These are phyloP conservation scores for Cyphomyrmex costatus DNA, from an alignment of 1,140 invertebrate species.

Conservation along the genomic window DNA sequence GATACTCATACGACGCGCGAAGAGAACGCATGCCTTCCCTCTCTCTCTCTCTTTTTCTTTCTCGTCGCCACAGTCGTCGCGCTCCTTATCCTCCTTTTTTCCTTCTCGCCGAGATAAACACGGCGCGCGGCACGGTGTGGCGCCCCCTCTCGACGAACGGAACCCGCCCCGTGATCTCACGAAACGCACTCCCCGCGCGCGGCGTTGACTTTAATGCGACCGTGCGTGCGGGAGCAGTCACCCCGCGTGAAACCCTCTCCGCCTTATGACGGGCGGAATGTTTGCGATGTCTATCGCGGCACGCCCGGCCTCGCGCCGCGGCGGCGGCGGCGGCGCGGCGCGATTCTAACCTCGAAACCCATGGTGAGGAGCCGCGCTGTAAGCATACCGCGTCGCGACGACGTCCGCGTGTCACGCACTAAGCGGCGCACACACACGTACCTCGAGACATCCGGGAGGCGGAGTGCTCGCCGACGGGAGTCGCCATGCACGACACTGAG, in stretches of 20 bases:
- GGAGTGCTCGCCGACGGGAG: slow-evolving; percentile 41
- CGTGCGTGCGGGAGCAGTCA: slow-evolving; percentile 57
- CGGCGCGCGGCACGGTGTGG: slow-evolving; percentile 69
- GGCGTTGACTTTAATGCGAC: slow-evolving; percentile 26
- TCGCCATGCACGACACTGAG: slow-evolving; percentile 55
- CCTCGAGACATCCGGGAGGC: neutral
- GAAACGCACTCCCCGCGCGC: slow-evolving; percentile 44
- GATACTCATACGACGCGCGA: slow-evolving; percentile 40
- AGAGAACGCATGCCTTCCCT: slow-evolving; percentile 56
- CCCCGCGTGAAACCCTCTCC: slow-evolving; percentile 35
- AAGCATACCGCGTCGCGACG: slow-evolving; percentile 34
- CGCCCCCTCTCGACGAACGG: slow-evolving; percentile 71
- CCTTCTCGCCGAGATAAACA: slow-evolving; percentile 76
- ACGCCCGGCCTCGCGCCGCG: slow-evolving; percentile 31
- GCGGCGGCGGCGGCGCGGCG: neutral
- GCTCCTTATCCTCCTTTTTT: neutral
- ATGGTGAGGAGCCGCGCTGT: slow-evolving; percentile 28
- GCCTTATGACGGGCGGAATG: slow-evolving; percentile 41
- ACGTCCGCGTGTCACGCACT: neutral
- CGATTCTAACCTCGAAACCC: slow-evolving; percentile 70
- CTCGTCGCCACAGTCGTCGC: neutral
- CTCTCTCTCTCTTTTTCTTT: slow-evolving; percentile 29
- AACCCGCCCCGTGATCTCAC: slow-evolving; percentile 51
- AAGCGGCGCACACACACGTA: slow-evolving; percentile 59
- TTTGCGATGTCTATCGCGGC: neutral